phyloP scores from a whole-genome alignment of 37 sponge, comb jelly and placozoan genomes.

The Geodia barretti region DNA sequence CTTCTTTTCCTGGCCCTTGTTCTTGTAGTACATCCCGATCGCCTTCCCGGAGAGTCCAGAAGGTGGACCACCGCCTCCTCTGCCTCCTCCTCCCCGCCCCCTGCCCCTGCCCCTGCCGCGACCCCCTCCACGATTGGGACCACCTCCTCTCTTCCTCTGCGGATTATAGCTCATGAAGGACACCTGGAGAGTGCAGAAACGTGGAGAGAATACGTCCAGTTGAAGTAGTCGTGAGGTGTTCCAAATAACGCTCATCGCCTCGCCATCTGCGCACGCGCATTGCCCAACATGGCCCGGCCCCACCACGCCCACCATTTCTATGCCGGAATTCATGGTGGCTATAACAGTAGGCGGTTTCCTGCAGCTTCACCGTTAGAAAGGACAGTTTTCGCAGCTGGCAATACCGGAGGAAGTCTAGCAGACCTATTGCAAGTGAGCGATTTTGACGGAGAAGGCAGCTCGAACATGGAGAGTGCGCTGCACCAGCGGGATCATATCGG shows the following conservation, averaged over 20 bases:
- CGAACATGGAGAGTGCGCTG: conserved; percentile 63
- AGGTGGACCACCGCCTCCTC: conserved; percentile 52
- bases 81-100: conserved; percentile 34
- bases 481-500: conserved; percentile 65
- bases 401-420: background rate
- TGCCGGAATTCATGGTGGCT: background rate
- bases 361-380: background rate
- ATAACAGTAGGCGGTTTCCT: too few species aligned
- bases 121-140: conserved; percentile 15
- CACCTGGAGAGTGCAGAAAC: too few species aligned
- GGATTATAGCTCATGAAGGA: too few species aligned
- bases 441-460: too few species aligned
- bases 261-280: too few species aligned
- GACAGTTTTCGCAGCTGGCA: background rate
- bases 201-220: too few species aligned
- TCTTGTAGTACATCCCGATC: conserved; percentile 71
- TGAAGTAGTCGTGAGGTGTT: too few species aligned
- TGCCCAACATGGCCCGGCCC: background rate
- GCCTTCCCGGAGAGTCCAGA: conserved; percentile 58
- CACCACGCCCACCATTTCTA: background rate
- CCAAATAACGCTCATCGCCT: background rate
- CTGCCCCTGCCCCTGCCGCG: conserved; percentile 42
- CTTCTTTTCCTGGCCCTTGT: conserved; percentile 17
- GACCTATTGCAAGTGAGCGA: background rate
- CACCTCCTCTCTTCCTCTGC: conserved; percentile 9